A percentile compares a stretch with the other conserved stretches of the same genome.
Evolutionary conservation across 2,888 invertebrate species (phyloP).

Genomic region (Apantesis nais): DNA sequence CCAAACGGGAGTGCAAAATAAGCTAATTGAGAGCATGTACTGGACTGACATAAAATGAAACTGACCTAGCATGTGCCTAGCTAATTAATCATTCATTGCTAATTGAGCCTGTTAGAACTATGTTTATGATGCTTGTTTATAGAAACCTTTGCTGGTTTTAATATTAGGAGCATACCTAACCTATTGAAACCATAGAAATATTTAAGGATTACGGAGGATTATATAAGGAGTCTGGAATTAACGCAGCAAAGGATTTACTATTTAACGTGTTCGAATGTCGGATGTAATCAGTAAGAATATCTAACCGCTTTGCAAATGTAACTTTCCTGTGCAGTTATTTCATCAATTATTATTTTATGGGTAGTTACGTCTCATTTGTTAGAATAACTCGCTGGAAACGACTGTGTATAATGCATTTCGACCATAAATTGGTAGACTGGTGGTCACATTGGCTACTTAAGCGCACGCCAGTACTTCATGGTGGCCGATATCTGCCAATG

Average conservation of each 20-base stretch:
- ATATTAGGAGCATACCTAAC: neutral
- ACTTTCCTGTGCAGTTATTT: constrained; percentile 33
- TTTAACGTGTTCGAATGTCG: neutral
- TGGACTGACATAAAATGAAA: constrained; percentile 30
- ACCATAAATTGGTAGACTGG: constrained; percentile 62
- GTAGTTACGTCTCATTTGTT: constrained; percentile 52
- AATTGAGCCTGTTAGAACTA: neutral
- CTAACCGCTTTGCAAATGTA: constrained; percentile 22
- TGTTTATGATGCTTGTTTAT: neutral
- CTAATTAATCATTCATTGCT: constrained; percentile 3
- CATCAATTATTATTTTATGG: constrained; percentile 48
- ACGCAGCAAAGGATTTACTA: neutral
- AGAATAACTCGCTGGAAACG: constrained; percentile 52
- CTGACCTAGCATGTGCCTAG: constrained; percentile 13
- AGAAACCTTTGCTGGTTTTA: neutral
- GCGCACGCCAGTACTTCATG: constrained; percentile 57
- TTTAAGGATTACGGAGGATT: neutral
- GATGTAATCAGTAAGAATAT: constrained; percentile 14
- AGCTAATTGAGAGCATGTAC: constrained; percentile 38
- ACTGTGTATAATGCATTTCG: constrained; percentile 45
- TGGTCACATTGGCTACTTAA: constrained; percentile 44
- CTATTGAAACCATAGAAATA: constrained; percentile 1
- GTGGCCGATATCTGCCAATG: constrained; percentile 52
- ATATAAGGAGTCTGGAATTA: neutral
- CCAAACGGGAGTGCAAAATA: constrained; percentile 31